These are phyloP conservation scores for Myodes glareolus DNA, from an alignment of 2,113 vertebrate species.

Conservation along the genomic window DNA sequence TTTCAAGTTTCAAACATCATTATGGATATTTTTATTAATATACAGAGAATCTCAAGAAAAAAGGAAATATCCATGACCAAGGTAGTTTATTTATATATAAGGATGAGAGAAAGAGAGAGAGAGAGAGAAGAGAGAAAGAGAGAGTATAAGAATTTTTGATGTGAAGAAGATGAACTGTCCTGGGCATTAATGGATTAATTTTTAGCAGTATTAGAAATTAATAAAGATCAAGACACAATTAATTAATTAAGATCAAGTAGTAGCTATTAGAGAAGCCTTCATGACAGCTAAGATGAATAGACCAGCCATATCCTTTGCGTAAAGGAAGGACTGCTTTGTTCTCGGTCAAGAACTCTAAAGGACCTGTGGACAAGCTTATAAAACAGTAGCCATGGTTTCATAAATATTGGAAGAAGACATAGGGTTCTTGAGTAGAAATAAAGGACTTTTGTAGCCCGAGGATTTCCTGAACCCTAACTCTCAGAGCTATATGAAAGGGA, in stretches of 20 bases:
- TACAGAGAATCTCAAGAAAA: neutral
- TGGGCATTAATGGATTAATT: conserved; percentile 47
- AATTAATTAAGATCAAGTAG: conserved; percentile 29
- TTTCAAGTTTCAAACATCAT: neutral
- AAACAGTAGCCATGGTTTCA: neutral
- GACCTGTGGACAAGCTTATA: neutral
- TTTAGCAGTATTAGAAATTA: conserved; percentile 43
- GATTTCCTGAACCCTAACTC: neutral
- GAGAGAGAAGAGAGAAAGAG: neutral
- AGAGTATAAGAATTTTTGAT: conserved; percentile 37
- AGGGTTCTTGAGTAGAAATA: neutral
- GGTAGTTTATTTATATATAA: neutral
- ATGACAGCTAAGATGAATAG: neutral
- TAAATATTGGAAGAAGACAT: neutral
- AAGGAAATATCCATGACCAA: neutral
- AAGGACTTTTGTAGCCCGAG: neutral
- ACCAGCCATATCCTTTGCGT: neutral
- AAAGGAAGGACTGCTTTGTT: conserved; percentile 3
- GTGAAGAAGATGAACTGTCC: conserved; percentile 28
- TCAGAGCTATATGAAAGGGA: neutral
- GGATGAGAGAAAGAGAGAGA: neutral
- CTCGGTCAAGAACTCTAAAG: neutral
- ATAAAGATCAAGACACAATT: conserved; percentile 1
- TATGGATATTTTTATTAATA: neutral
- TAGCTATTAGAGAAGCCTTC: conserved; percentile 4